Evolutionary conservation across 2,888 invertebrate genomes (phyloP).

Genomic region (Siphlonurus alternatus): DNA sequence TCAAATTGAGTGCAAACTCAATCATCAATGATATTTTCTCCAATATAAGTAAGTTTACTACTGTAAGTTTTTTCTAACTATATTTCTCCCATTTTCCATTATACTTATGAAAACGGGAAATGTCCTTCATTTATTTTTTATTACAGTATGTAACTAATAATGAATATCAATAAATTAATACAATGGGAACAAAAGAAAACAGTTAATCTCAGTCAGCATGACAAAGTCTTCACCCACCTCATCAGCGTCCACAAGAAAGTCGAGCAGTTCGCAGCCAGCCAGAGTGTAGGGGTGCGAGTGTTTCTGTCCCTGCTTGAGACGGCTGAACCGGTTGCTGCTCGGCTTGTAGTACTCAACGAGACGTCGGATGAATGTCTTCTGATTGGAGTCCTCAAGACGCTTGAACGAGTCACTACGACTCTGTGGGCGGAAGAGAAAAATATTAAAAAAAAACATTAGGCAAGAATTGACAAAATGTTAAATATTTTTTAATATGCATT

Average conservation of each 20-base stretch:
- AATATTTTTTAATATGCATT: not conserved
- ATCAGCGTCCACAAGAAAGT: conserved; percentile 49
- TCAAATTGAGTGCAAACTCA: not conserved
- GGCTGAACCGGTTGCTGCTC: conserved; percentile 56
- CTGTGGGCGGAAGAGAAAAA: conserved; percentile 22
- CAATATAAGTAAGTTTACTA: too few relatives aligned
- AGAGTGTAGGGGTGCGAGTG: conserved; percentile 24
- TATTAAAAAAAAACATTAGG: conserved; percentile 7
- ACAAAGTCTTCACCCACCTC: conserved; percentile 30
- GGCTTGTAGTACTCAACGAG: conserved; percentile 76
- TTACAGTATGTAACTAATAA: too few relatives aligned
- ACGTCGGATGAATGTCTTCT: conserved; percentile 50
- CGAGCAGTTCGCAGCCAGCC: conserved; percentile 44
- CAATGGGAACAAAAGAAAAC: too few relatives aligned
- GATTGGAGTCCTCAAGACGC: conserved; percentile 45
- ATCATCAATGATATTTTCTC: too few relatives aligned
- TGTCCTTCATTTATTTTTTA: not conserved
- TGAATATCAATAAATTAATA: too few relatives aligned
- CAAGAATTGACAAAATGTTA: not conserved
- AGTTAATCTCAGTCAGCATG: too few relatives aligned
- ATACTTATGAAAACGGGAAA: too few relatives aligned
- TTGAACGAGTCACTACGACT: conserved; percentile 34
- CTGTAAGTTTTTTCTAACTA: too few relatives aligned
- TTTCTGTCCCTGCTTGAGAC: conserved; percentile 50
- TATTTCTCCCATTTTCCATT: too few relatives aligned